These are phyloP conservation scores for Unio delphinus DNA, from an alignment of 2,888 invertebrate genomes.

Conservation along the genomic window DNA sequence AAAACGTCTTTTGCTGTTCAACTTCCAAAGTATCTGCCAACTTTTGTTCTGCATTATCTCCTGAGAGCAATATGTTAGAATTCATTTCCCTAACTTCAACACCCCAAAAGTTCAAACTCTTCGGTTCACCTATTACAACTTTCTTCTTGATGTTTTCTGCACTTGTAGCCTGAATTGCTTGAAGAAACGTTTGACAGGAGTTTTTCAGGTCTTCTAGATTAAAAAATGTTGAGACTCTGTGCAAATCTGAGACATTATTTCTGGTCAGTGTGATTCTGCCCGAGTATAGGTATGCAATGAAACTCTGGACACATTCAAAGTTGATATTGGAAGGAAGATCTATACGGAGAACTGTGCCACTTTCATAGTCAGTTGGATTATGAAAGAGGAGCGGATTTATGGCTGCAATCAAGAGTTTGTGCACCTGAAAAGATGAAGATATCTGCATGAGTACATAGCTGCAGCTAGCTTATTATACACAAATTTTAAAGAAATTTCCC, in stretches of 20 bases:
- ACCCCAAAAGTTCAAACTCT: too few relatives aligned
- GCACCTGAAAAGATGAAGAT: constrained; percentile 33
- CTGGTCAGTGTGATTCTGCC: constrained; percentile 37
- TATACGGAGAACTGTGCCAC: constrained; percentile 17
- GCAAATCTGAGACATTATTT: constrained; percentile 44
- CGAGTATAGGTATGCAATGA: constrained; percentile 44
- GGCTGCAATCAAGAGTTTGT: constrained; percentile 43
- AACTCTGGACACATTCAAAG: constrained; percentile 31
- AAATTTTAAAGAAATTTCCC: too few relatives aligned
- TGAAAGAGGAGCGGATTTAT: constrained; percentile 26
- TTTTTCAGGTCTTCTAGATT: constrained; percentile 24
- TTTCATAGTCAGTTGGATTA: constrained; percentile 17
- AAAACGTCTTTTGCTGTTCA: too few relatives aligned
- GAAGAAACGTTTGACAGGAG: constrained; percentile 22
- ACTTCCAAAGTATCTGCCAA: too few relatives aligned
- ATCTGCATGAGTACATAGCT: neutral
- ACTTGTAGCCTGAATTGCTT: constrained; percentile 1
- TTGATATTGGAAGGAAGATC: constrained; percentile 38
- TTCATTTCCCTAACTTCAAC: too few relatives aligned
- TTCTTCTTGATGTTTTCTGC: neutral
- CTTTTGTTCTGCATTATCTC: too few relatives aligned
- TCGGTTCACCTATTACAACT: too few relatives aligned
- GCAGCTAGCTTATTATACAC: too few relatives aligned
- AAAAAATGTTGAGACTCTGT: constrained; percentile 32
- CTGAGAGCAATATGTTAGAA: too few relatives aligned